These are phyloP conservation scores for Solenodon paradoxus DNA, from an alignment of 2,113 vertebrate species.

Conservation along the genomic window DNA sequence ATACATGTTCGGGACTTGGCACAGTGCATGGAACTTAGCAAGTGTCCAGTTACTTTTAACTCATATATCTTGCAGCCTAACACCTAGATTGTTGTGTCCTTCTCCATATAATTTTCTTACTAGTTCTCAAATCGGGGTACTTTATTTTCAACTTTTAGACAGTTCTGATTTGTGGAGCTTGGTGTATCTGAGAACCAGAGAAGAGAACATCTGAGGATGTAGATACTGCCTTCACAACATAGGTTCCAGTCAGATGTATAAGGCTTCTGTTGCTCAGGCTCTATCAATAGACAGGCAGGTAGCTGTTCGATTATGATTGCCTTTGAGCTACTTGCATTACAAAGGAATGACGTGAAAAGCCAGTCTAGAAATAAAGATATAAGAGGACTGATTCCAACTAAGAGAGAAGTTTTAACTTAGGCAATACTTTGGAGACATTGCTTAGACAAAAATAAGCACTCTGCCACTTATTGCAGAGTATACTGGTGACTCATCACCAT, in stretches of 20 bases:
- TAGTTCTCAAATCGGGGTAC: background rate
- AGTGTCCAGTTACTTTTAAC: background rate
- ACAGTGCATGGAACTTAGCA: background rate
- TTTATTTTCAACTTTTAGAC: slow-evolving; percentile 16
- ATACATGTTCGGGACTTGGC: background rate
- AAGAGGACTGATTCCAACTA: background rate
- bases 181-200: background rate
- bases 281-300: background rate
- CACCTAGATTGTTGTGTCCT: background rate
- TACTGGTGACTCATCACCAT: background rate
- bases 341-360: background rate
- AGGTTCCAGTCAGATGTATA: background rate
- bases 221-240: background rate
- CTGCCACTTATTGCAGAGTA: background rate
- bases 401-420: background rate
- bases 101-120: background rate
- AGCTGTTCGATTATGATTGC: background rate
- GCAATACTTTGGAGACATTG: background rate
- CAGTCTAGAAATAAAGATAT: background rate
- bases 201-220: background rate
- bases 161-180: background rate
- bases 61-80: background rate
- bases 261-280: background rate
- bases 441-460: background rate
- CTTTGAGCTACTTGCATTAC: background rate